Conservation (phyloP, 1,140 invertebrate genomes). For the Ectropis grisescens region DNA sequence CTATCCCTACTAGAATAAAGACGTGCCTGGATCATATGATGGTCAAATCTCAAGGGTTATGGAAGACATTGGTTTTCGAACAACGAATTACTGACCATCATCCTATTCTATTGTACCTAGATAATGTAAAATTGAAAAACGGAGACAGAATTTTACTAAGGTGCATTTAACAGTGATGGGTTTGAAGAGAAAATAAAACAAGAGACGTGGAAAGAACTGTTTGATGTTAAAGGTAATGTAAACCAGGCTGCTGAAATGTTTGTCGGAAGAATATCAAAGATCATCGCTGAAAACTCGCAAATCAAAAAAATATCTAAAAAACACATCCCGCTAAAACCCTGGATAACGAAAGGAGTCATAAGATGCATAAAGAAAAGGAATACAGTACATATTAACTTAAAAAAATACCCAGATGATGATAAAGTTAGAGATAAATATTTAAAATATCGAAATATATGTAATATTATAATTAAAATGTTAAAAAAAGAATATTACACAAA, state of each 20-base stretch:
- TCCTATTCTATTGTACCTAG: not conserved
- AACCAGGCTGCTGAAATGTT: too few species aligned
- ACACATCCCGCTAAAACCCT: conserved; percentile 10
- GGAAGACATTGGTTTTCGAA: conserved; percentile 1
- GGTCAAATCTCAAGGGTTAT: not conserved
- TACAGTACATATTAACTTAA: conserved; percentile 6
- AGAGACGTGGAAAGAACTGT: too few species aligned
- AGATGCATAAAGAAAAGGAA: conserved; percentile 11
- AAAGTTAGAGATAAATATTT: conserved; percentile 6
- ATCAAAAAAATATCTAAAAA: conserved; percentile 5
- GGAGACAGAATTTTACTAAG: not conserved
- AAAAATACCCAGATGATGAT: conserved; percentile 1
- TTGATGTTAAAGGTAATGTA: too few species aligned
- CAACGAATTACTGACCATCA: not conserved
- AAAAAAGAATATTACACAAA: conserved; percentile 9
- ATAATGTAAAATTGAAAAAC: not conserved
- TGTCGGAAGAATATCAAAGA: not conserved
- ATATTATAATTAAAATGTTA: conserved; percentile 7
- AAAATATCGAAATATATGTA: conserved; percentile 13
- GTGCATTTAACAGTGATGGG: too few species aligned
- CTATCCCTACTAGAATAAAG: conserved; percentile 1
- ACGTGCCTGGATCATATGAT: conserved; percentile 4
- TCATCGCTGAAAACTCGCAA: conserved; percentile 1
- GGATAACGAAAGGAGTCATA: conserved; percentile 9
- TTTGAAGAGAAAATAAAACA: too few species aligned